These are phyloP conservation scores for Luidia sarsii DNA, from an alignment of 53 echinoderm and acorn worm genomes.

Conservation along the genomic window DNA sequence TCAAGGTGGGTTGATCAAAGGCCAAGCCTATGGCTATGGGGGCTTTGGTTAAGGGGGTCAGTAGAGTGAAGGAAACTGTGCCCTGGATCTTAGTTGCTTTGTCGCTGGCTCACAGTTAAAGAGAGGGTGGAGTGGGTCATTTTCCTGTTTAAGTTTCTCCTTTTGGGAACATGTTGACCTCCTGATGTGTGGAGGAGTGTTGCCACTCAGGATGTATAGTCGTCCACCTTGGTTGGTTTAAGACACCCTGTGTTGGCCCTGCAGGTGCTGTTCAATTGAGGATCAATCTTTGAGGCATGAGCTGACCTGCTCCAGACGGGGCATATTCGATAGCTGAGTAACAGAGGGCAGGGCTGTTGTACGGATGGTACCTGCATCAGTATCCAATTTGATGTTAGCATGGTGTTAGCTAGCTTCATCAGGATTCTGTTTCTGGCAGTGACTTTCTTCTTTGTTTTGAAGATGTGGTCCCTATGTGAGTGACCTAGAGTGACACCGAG, in stretches of 20 bases:
- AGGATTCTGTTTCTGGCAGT: slow-evolving; percentile 43
- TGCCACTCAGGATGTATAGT: slow-evolving; percentile 22
- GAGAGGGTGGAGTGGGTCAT: too few relatives aligned
- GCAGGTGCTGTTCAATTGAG: slow-evolving; percentile 17
- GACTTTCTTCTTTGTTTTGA: slow-evolving; percentile 36
- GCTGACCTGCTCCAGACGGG: slow-evolving; percentile 48
- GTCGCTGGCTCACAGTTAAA: too few relatives aligned
- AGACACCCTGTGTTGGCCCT: slow-evolving; percentile 24
- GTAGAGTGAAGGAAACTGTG: too few relatives aligned
- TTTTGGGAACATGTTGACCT: background rate
- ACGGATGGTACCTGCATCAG: background rate
- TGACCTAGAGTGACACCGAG: slow-evolving; percentile 47
- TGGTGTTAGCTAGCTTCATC: slow-evolving; percentile 22
- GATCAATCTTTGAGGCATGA: slow-evolving; percentile 23
- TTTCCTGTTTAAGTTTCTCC: slow-evolving; percentile 5
- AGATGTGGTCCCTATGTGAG: slow-evolving; percentile 21
- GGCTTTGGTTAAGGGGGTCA: too few relatives aligned
- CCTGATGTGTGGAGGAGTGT: slow-evolving; percentile 18
- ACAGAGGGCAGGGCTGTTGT: slow-evolving; percentile 41
- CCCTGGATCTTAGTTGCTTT: too few relatives aligned
- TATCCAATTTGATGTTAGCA: too few relatives aligned
- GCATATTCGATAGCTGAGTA: too few relatives aligned
- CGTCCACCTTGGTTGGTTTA: slow-evolving; percentile 15
- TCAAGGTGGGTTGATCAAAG: too few relatives aligned
- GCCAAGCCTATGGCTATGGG: too few relatives aligned